Evolutionary conservation across 2,888 invertebrate genomes (phyloP).

Genomic region (Diarsia dahlii): DNA sequence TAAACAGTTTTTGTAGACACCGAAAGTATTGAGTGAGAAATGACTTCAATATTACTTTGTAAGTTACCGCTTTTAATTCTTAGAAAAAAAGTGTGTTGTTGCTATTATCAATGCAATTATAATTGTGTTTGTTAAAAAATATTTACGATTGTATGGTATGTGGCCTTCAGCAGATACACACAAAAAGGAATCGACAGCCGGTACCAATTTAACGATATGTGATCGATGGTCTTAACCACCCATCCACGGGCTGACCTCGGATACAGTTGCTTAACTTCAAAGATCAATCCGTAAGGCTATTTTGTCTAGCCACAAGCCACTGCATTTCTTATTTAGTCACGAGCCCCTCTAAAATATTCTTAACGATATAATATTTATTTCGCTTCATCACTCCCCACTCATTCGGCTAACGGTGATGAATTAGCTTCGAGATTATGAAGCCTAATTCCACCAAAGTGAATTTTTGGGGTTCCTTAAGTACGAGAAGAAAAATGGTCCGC

Average conservation of each 20-base stretch:
- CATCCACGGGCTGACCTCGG: neutral
- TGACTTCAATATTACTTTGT: conserved; percentile 3
- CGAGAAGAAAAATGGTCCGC: conserved; percentile 84
- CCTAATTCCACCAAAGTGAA: conserved; percentile 83
- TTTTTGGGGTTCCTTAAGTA: conserved; percentile 80
- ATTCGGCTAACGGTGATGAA: conserved; percentile 78
- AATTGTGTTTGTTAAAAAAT: conserved; percentile 11
- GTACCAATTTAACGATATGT: neutral
- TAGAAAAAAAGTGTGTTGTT: neutral
- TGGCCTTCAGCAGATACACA: neutral
- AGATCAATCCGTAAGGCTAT: neutral
- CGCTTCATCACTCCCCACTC: conserved; percentile 77
- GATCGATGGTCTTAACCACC: neutral
- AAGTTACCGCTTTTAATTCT: neutral
- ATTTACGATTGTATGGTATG: neutral
- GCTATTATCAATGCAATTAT: neutral
- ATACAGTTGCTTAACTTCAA: neutral
- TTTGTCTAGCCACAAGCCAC: too few species aligned
- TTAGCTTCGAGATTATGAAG: conserved; percentile 82
- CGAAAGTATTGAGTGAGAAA: conserved; percentile 15
- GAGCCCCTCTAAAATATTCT: neutral
- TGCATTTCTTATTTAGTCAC: neutral
- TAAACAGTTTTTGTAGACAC: neutral
- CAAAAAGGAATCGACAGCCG: neutral
- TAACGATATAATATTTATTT: conserved; percentile 69